Evolutionary conservation across 1,140 invertebrate genomes (phyloP), one percentile per base, ranked within the genome.

Genomic region (Rhagoletis zephyria): DNA sequence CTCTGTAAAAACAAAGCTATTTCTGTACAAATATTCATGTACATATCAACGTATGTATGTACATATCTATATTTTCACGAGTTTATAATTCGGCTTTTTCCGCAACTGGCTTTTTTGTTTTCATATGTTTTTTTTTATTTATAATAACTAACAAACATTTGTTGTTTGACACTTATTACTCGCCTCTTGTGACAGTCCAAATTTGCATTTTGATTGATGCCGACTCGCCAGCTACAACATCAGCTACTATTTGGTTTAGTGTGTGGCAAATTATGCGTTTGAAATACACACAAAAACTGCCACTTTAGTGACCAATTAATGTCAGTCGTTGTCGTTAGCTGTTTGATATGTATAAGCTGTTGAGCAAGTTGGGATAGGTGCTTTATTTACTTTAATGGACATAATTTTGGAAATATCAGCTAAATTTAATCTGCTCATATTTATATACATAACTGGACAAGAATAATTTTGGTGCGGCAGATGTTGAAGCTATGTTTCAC

Each of bases 151-250:
- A 9, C n/a, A 9, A 45, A 4, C 74, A 59, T 81, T 81, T 81
- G 48, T 51, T 81, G 7, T 19, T 56, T 81, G 74, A 81, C 74
- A 56, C 51, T 81, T 81, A 81, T 81, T 59, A 81, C 48, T 56
- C 51, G 48, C 48, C 48, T n/a, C 1, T 56, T 51, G 48, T 81
- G 74, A 81, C 74, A 81, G n/a, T 0, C 48, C 14, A 56, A 81
- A 81, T 81, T 81, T 81, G 74, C 74, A 81, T 81, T 81, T 81
- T 81, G 74, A 81, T 56, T 81, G 74, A 81, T 81, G 74, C 30
- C 56, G n/a, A 9, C n/a, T 81, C 9, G 16, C 7, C 74, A 81
- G 48, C 42, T 16, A 12, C 6, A 30, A 1, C 12, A 16, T 59
- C 5, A 56, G n/a, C 74, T n/a, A 30, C 74, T 81, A 14, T 81